Evolutionary conservation across 2,113 vertebrate species (phyloP).

Genomic region (Emydocephalus ijimae): DNA sequence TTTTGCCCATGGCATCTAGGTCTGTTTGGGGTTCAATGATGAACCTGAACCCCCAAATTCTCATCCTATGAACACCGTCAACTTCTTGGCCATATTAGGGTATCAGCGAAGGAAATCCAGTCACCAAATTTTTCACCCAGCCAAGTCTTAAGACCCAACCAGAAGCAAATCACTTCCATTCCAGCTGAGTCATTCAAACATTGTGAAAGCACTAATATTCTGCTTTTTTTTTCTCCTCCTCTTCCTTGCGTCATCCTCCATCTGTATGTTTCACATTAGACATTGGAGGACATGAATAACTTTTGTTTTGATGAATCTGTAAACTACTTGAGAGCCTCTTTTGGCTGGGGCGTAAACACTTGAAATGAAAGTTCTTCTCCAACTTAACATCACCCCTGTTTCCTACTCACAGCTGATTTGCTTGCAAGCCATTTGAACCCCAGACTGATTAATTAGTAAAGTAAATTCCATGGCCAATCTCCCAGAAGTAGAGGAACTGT

Average conservation of each 20-base stretch:
- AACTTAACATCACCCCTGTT: too few relatives aligned
- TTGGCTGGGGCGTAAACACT: not conserved
- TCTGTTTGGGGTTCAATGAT: too few relatives aligned
- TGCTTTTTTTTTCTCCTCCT: not conserved
- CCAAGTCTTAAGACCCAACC: not conserved
- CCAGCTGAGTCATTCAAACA: not conserved
- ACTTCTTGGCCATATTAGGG: not conserved
- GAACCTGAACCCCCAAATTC: not conserved
- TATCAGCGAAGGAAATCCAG: not conserved
- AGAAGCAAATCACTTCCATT: not conserved
- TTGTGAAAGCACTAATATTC: not conserved
- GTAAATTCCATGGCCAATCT: not conserved
- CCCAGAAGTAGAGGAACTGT: not conserved
- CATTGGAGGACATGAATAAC: not conserved
- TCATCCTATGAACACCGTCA: not conserved
- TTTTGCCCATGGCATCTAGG: too few relatives aligned
- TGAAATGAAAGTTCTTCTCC: not conserved
- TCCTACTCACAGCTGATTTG: not conserved
- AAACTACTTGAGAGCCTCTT: not conserved
- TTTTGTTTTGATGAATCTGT: not conserved
- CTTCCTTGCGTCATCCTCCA: not conserved
- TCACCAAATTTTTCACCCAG: not conserved
- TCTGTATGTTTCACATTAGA: not conserved
- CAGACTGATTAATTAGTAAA: not conserved
- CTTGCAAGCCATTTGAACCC: not conserved